Base-by-base conservation (phyloP, 1,140 invertebrate genomes). In the Cotesia glomerata region DNA sequence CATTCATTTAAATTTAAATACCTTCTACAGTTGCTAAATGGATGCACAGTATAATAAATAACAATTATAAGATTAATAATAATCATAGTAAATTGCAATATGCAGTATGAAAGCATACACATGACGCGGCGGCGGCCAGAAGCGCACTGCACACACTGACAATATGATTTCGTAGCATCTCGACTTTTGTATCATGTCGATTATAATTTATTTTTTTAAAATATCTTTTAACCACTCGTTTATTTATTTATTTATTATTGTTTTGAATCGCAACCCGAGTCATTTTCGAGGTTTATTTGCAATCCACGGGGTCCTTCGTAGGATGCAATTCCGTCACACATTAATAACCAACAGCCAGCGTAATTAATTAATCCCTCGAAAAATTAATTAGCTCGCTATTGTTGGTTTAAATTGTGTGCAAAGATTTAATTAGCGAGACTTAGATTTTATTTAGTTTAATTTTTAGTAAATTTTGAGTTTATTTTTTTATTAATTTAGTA, bases 131-230 rank as follows among this genome's bases (percentile, higher is more conserved):
- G 74, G 80, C 80, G 81, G 84, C 80, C 81, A 82, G 73, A 87
- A 86, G 84, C 84, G 80, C 80, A 85, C 84, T 85, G 85, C 82
- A 85, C 80, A 87, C 83, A 86, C 83, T 86, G 85, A 86, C 84
- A 87, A 86, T 86, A 82, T 83, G 78, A 81, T 79, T 78, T 78
- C 71, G 78, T 80, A 80, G 63, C 67, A 72, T 75, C 62, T 73
- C 71, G 63, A 73, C 69, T 72, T 69, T 73, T 9, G 56, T 58
- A 58, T 16, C 51, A 36, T 64, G 62, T 72, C 58, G 68, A 54
- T 72, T 72, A 2, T 71, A 56, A 68, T 49, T 36, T 34, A 51
- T 32, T 51, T 52, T 35, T 39, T 5, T 7, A 26, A 2, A 26
- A 26, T 7, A 11, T 11, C 11, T 45, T 45, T 7, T 9, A 45